Evolutionary conservation across 2,113 vertebrate species (phyloP).

Genomic region (Oryzias curvinotus): DNA sequence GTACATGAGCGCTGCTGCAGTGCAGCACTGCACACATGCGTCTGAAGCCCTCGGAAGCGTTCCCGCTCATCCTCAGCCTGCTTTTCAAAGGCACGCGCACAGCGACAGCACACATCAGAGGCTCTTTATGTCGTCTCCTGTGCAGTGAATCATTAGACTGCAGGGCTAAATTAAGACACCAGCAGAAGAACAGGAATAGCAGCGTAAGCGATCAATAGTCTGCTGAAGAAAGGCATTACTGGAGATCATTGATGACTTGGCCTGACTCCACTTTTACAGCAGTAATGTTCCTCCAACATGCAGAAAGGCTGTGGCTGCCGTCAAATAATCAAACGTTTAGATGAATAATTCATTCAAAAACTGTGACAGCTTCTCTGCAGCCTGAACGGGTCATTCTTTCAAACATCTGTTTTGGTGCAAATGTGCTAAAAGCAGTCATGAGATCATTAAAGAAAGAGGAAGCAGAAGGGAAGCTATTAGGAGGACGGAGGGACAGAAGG

Average conservation of each 20-base stretch:
- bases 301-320: conserved; percentile 7
- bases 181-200: conserved; percentile 56
- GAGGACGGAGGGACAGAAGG: conserved; percentile 4
- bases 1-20: conserved; percentile 43
- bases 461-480: not conserved
- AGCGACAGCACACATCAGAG: conserved; percentile 36
- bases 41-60: conserved; percentile 57
- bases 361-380: not conserved
- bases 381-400: too few relatives aligned
- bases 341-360: not conserved
- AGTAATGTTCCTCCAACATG: conserved; percentile 1
- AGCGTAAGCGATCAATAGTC: conserved; percentile 56
- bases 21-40: conserved; percentile 50
- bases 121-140: conserved; percentile 40
- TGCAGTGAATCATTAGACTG: conserved; percentile 55
- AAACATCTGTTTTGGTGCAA: not conserved
- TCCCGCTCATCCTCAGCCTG: conserved; percentile 22
- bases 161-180: conserved; percentile 57
- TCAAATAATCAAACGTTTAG: conserved; percentile 13
- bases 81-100: conserved; percentile 27
- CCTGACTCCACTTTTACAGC: conserved; percentile 15
- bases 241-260: conserved; percentile 54
- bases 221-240: conserved; percentile 29
- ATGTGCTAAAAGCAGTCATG: not conserved
- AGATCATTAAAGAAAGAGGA: not conserved